Base-by-base conservation (phyloP, 2,888 invertebrate genomes). In the Rhamphomyia laevipes region DNA sequence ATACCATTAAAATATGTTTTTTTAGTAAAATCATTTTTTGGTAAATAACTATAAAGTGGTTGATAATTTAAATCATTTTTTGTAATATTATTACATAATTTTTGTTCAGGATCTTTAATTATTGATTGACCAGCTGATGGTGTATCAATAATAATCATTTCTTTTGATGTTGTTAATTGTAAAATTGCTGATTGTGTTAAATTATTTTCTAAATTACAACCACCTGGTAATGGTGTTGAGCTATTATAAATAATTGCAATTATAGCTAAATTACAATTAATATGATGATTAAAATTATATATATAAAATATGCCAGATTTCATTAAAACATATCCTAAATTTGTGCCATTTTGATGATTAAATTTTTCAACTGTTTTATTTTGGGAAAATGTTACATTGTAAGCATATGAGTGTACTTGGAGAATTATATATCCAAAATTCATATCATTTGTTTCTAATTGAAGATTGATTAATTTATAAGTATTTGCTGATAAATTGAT, bases 181-280 rank as follows among this genome's bases (percentile, higher is more conserved):
- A 45, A n/a, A 17, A 4, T 12, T 17, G 43, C 35, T 31, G 16
- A 18, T 38, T 45, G 30, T 31, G 21, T 3, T 12, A 12, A 40
- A 13, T 18, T 18, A 13, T n/a, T 13, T 33, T 47, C 47, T 35
- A 42, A 7, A 43, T 35, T 45, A 18, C 52, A 52, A n/a, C 48
- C 47, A 2, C 50, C 50, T 21, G 50, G 45, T 4, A 52, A 12
- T 23, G 52, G 52, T 15, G 35, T 45, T 46, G n/a, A 41, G 13
- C 12, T 10, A 9, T 40, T 17, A 33, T 50, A 50, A 10, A 41
- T 4, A n/a, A 41, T 21, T 6, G 11, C 18, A 41, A 37, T 33
- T 21, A 50, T 18, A 3, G 42, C 47, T 4, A 44, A 23, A 16
- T 41, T 16, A 31, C 47, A 23, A 12, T 18, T 11, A 16, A 16